Conservation (phyloP, 2,888 invertebrate genomes). For the Hesperia comma region DNA sequence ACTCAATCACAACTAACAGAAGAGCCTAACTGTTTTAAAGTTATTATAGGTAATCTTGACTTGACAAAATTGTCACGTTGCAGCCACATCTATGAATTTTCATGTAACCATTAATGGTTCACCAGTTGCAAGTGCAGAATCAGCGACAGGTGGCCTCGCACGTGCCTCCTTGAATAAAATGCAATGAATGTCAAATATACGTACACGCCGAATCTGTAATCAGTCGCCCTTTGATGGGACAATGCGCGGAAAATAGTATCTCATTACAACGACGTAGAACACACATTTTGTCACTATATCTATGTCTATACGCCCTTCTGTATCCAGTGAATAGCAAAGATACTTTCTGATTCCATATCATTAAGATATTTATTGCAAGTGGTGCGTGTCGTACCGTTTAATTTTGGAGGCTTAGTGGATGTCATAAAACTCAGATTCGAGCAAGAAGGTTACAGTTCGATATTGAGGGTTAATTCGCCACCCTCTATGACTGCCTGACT, state of each 20-base stretch:
- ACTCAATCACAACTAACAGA: no score
- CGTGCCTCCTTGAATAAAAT: slow-evolving; percentile 79
- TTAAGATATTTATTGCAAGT: slow-evolving; percentile 80
- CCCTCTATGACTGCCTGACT: slow-evolving; percentile 82
- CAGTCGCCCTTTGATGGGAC: slow-evolving; percentile 46
- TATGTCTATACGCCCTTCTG: slow-evolving; percentile 59
- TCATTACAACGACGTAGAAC: slow-evolving; percentile 48
- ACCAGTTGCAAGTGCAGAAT: slow-evolving; percentile 66
- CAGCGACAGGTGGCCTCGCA: slow-evolving; percentile 80
- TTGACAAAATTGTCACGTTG: slow-evolving; percentile 4
- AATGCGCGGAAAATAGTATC: slow-evolving; percentile 43
- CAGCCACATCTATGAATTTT: slow-evolving; percentile 40
- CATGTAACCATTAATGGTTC: slow-evolving; percentile 53
- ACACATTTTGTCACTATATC: slow-evolving; percentile 50
- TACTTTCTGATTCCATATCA: slow-evolving; percentile 83
- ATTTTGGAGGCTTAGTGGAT: slow-evolving; percentile 63
- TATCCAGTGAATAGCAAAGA: slow-evolving; percentile 54
- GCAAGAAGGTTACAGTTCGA: slow-evolving; percentile 45
- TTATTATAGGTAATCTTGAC: no score
- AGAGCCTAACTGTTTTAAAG: no score
- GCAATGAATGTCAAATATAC: slow-evolving; percentile 82
- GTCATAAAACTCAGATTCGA: slow-evolving; percentile 66
- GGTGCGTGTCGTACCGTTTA: slow-evolving; percentile 57
- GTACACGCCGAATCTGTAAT: slow-evolving; percentile 49
- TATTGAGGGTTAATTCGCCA: slow-evolving; percentile 74